Evolutionary conservation across 2,113 vertebrate species (phyloP).

Genomic region (Geococcyx californianus): DNA sequence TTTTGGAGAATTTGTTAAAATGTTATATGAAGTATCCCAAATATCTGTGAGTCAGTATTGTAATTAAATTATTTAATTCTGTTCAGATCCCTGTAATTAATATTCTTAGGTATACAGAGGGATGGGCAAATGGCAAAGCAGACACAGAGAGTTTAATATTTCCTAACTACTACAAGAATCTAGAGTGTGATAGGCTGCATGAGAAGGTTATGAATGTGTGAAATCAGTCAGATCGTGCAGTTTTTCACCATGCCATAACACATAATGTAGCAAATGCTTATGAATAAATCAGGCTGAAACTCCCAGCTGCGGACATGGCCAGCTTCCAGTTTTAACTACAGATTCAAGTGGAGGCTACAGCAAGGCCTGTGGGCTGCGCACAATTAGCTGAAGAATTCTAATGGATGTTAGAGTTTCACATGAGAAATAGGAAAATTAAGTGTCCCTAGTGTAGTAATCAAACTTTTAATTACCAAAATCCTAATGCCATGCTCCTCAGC

Average conservation of each 20-base stretch:
- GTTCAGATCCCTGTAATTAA: not conserved
- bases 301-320: conserved; percentile 5
- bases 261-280: not conserved
- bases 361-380: not conserved
- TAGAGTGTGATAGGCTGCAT: not conserved
- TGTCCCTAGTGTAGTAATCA: not conserved
- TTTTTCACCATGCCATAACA: not conserved
- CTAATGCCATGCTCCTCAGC: not conserved
- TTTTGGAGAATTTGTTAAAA: not conserved
- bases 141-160: not conserved
- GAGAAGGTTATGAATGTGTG: not conserved
- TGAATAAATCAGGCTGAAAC: conserved; percentile 1
- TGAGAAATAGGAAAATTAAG: not conserved
- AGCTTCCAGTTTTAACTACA: not conserved
- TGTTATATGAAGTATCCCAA: not conserved
- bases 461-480: not conserved
- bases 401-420: not conserved
- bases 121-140: not conserved
- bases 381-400: not conserved
- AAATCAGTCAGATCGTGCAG: not conserved
- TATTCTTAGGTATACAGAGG: not conserved
- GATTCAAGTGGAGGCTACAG: not conserved
- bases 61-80: not conserved
- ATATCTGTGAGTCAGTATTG: not conserved
- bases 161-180: not conserved